Evolutionary conservation across 2,888 invertebrate species (phyloP).

Genomic region (Patella ulyssiponensis): DNA sequence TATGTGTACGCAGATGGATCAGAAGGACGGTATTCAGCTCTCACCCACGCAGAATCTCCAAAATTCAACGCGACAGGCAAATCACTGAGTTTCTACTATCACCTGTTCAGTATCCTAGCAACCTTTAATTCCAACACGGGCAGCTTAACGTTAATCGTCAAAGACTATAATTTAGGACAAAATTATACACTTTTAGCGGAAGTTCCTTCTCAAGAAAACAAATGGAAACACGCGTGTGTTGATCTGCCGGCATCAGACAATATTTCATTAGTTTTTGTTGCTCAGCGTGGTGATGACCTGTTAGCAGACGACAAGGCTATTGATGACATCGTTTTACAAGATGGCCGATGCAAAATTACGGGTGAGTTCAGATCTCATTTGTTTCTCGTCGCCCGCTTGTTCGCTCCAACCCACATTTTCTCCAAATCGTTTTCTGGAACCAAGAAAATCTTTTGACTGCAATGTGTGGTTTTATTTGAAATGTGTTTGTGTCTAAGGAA

Average conservation of each 20-base stretch:
- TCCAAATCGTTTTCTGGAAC: too few relatives aligned
- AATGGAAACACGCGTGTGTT: slow-evolving; percentile 48
- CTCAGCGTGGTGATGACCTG: slow-evolving; percentile 34
- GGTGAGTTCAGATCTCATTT: not conserved
- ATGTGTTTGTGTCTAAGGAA: too few relatives aligned
- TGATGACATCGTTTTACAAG: slow-evolving; percentile 50
- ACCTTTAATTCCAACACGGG: slow-evolving; percentile 29
- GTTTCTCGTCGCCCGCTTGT: not conserved
- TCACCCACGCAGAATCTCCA: slow-evolving; percentile 44
- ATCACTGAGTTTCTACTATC: slow-evolving; percentile 53
- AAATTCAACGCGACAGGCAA: slow-evolving; percentile 41
- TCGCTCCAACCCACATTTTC: too few relatives aligned
- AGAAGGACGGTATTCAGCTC: slow-evolving; percentile 42
- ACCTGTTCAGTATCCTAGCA: slow-evolving; percentile 40
- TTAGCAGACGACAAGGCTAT: slow-evolving; percentile 55
- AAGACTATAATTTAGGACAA: slow-evolving; percentile 13
- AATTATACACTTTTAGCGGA: slow-evolving; percentile 33
- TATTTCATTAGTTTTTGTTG: slow-evolving; percentile 48
- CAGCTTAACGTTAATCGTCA: slow-evolving; percentile 33
- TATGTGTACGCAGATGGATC: slow-evolving; percentile 56
- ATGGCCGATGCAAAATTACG: slow-evolving; percentile 38
- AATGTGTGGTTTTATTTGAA: too few relatives aligned
- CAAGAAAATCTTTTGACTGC: too few relatives aligned
- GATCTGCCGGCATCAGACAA: slow-evolving; percentile 41
- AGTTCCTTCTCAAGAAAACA: slow-evolving; percentile 37